phyloP scores from a whole-genome alignment of 2,113 vertebrate species.

The Falcunculus frontatus region DNA sequence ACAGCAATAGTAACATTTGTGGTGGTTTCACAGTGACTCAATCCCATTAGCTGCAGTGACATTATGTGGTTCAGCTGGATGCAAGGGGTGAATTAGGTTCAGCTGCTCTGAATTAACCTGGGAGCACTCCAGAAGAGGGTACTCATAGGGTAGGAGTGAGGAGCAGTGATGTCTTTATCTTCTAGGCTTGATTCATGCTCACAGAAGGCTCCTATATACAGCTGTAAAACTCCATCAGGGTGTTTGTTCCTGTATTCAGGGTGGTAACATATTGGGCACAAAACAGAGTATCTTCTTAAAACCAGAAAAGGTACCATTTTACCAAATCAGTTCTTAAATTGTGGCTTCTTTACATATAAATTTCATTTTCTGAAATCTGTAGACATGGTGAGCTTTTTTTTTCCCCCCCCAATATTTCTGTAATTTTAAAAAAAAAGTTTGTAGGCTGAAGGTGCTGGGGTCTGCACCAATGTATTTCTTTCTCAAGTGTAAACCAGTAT shows the following conservation, averaged over 20 bases:
- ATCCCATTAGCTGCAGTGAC: background rate
- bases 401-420: background rate
- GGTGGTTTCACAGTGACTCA: conserved; percentile 2
- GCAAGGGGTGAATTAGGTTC: background rate
- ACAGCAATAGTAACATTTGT: background rate
- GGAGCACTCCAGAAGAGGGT: background rate
- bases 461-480: background rate
- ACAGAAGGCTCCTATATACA: accelerated
- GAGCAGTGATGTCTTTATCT: background rate
- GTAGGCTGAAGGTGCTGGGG: background rate
- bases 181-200: background rate
- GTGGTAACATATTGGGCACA: background rate
- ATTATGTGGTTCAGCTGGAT: background rate
- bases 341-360: background rate
- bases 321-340: background rate
- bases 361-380: background rate
- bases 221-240: background rate
- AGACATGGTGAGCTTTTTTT: background rate
- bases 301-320: background rate
- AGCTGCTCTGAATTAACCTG: background rate
- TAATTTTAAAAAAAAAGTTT: background rate
- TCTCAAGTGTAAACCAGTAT: background rate
- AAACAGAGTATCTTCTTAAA: background rate
- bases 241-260: background rate
- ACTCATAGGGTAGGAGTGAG: background rate